Conservation (phyloP, 2,113 vertebrate genomes). For the Phalacrocorax pelagicus region DNA sequence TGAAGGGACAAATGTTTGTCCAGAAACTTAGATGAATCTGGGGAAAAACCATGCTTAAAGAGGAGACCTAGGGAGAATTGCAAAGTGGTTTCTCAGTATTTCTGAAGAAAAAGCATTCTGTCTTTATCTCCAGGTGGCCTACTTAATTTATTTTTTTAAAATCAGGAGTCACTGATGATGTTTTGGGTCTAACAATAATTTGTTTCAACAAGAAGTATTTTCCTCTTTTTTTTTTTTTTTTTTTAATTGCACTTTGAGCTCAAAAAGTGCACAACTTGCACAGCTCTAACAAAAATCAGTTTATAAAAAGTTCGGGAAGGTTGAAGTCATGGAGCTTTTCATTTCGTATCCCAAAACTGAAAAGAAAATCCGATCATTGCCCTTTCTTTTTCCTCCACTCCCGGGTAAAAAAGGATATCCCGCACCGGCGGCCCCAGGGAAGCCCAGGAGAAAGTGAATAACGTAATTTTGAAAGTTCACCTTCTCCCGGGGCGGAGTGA, state of each 20-base stretch:
- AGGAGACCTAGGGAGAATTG: not conserved
- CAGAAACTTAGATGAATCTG: not conserved
- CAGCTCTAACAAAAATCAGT: not conserved
- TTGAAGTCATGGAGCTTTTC: not conserved
- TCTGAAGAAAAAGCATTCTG: not conserved
- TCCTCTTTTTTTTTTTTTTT: not conserved
- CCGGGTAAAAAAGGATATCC: no score
- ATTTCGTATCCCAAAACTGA: not conserved
- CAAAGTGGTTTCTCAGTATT: not conserved
- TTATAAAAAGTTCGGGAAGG: not conserved
- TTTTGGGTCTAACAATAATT: not conserved
- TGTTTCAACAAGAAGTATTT: not conserved
- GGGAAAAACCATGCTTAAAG: fast-evolving
- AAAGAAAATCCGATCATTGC: not conserved
- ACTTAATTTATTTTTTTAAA: not conserved
- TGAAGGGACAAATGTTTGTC: not conserved
- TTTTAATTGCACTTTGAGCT: not conserved
- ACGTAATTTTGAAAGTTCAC: fast-evolving
- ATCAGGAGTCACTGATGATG: not conserved
- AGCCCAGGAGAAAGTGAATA: no score
- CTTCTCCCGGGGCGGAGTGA: not conserved
- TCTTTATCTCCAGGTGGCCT: not conserved
- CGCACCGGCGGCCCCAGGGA: not conserved
- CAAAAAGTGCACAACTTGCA: not conserved
- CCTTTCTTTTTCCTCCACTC: no score